Evolutionary conservation across 1,140 invertebrate species (phyloP), one percentile per base, ranked within the genome.

Genomic region (Drosophila nebulosa): DNA sequence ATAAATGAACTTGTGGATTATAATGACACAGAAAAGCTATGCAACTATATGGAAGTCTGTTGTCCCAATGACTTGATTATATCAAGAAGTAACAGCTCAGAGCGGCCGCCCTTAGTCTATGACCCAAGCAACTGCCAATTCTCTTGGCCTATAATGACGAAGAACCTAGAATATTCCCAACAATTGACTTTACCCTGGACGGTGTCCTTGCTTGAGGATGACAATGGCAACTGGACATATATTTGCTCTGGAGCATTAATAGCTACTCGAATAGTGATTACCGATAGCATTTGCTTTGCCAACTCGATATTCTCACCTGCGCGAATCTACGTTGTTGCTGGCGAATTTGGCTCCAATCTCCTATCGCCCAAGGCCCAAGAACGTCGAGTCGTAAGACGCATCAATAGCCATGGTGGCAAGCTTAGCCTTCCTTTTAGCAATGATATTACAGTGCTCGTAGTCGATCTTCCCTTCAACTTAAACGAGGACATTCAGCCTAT

Each of bases 261-360:
- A 4, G 16, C 24, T 16, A 3, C 14, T 16, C 24, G 52, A 16
- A 14, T 18, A 10, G 16, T 53, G 3, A 24, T 53, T 4, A 30
- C 22, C 14, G 52, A 53, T 16, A 27, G n/a, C 14, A 53, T 6
- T 16, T 30, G 52, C 16, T 53, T 53, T 53, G 14, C 27, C 26
- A n/a, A 18, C 9, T 18, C 26, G n/a, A 18, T 46, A 1, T 32
- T 55, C 9, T 2, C 27, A 10, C 18, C 7, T 12, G 4, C 18
- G 0, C 14, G 1, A 1, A 32, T 32, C 2, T 55, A 55, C n/a
- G 52, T 18, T 18, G 32, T 55, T 30, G 52, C 52, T 18, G 52
- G 52, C 3, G 52, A 55, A 32, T 55, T 55, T 32, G 52, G 52
- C 4, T 55, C 52, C 3, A 55, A 55, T 55, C 52, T 55, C 26